Base-by-base conservation (phyloP, 2,888 invertebrate species). In the Tipula helvola region DNA sequence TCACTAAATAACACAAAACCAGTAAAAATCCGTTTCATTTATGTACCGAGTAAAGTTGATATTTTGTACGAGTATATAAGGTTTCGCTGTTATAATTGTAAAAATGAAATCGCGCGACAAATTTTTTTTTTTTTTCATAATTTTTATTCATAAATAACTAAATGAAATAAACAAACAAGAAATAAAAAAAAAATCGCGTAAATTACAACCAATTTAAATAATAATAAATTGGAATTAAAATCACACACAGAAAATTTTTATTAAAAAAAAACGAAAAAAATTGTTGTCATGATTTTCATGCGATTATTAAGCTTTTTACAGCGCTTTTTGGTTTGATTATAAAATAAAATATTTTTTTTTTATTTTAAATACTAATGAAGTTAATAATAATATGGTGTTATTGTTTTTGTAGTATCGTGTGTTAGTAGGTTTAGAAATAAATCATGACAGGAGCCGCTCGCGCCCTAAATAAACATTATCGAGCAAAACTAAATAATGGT, bases 141-240 rank as follows among this genome's bases (percentile, higher is more conserved):
- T 44, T 57, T 71, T 71, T 71, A 71, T 71, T 57, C 52, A 57
- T 57, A 57, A 57, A 57, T 16, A 52, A n/a, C 5, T 57, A 57
- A 57, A 57, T 57, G 18, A 28, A 57, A 57, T 57, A 71, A 71
- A 71, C 10, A 71, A 71, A 71, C 18, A 71, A 28, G 28, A 28
- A 71, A 28, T n/a, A 71, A 71, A 52, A 71, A 7, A 71, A 10
- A 71, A 71, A 71, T 71, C 71, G 71, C 71, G 71, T 71, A 71
- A 71, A 71, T 71, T 71, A 71, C 71, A 71, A 71, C 71, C 71
- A 71, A 71, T 71, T 71, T 71, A 71, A 71, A 71, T 71, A 71
- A 71, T 71, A n/a, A 71, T 71, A 71, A 71, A 71, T 71, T 71
- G 71, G 71, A 71, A 71, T 71, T 71, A 71, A 71, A 71, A 71